These are phyloP conservation scores for Apteryx mantelli DNA, from an alignment of 2,113 vertebrate species.

Conservation along the genomic window DNA sequence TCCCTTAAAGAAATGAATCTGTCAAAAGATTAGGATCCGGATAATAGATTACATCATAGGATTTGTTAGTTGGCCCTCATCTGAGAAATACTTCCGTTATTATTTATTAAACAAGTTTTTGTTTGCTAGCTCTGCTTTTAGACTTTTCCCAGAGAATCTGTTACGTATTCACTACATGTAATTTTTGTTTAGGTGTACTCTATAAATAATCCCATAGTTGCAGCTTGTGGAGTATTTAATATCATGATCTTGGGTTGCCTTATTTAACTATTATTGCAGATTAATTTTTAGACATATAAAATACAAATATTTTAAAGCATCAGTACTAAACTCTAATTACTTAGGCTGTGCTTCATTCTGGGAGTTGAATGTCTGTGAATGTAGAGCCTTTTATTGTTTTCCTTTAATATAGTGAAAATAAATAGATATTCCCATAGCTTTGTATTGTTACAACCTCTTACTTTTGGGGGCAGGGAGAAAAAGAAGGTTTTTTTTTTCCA, in stretches of 20 bases:
- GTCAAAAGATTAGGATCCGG: neutral
- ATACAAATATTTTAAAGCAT: neutral
- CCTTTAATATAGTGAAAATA: neutral
- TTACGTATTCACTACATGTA: neutral
- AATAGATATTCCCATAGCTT: neutral
- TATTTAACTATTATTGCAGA: neutral
- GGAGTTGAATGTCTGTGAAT: neutral
- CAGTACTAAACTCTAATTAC: neutral
- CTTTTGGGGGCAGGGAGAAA: neutral
- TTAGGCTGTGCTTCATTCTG: neutral
- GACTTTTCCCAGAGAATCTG: neutral
- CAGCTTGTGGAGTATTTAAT: neutral
- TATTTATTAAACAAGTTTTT: neutral
- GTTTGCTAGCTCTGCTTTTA: neutral
- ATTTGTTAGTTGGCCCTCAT: neutral
- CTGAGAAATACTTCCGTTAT: neutral
- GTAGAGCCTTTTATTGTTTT: neutral
- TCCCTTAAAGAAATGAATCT: neutral
- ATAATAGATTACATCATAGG: neutral
- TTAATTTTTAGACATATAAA: neutral
- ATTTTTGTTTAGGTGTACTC: neutral
- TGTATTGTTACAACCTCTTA: neutral
- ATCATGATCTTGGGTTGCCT: neutral
- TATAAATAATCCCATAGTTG: neutral
- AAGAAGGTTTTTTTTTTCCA: neutral